Evolutionary conservation across 2,888 invertebrate species (phyloP).

Genomic region (Diabrotica balteata): DNA sequence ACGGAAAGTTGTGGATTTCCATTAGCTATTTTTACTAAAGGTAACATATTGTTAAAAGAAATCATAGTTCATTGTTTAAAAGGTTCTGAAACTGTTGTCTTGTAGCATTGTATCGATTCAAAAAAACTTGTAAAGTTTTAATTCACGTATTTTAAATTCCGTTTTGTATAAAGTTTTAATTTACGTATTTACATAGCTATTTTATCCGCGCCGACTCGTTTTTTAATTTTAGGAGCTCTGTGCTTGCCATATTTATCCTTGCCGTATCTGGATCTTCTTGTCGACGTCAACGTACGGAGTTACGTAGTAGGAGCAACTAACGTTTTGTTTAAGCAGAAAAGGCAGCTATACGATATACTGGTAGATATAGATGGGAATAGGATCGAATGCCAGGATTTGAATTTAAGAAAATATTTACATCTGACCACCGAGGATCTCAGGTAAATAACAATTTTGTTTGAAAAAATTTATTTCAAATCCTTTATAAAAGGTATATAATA

Average conservation of each 20-base stretch:
- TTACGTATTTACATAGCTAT: too few relatives aligned
- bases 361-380: conserved; percentile 80
- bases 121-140: too few relatives aligned
- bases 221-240: conserved; percentile 71
- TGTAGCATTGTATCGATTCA: too few relatives aligned
- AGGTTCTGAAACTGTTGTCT: too few relatives aligned
- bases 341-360: conserved; percentile 89
- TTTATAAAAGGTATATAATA: too few relatives aligned
- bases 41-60: neutral
- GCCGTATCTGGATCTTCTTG: conserved; percentile 91
- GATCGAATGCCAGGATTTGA: conserved; percentile 81
- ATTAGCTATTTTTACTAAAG: conserved; percentile 57
- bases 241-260: conserved; percentile 96
- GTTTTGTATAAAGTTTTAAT: too few relatives aligned
- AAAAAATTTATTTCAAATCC: too few relatives aligned
- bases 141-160: too few relatives aligned
- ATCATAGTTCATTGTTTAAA: too few relatives aligned
- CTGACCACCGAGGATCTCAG: conserved; percentile 94
- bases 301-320: conserved; percentile 97
- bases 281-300: conserved; percentile 84
- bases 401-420: conserved; percentile 82
- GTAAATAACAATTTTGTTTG: conserved; percentile 19
- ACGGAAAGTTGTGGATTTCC: conserved; percentile 86
- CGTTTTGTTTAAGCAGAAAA: conserved; percentile 95
- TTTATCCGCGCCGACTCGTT: too few relatives aligned